Evolutionary conservation across 2,797 vertebrate genomes (phyloP).

Genomic region (Pseudochaenichthys georgianus): DNA sequence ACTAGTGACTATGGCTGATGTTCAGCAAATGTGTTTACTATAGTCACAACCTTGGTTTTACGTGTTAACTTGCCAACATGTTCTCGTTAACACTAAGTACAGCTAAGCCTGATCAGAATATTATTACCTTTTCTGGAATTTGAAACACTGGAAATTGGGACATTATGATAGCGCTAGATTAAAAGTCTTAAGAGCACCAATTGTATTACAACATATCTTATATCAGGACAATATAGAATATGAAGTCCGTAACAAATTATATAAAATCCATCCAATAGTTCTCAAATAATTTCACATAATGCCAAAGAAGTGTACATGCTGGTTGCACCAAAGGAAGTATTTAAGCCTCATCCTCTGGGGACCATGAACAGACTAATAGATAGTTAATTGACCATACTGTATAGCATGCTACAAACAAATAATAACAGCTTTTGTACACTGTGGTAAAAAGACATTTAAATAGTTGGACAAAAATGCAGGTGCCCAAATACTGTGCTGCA

Average conservation of each 20-base stretch:
- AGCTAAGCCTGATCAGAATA: not conserved
- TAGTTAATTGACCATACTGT: not conserved
- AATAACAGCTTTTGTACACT: not conserved
- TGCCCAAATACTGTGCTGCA: slow-evolving; percentile 5
- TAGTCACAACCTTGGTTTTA: not conserved
- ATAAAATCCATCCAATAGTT: slow-evolving; percentile 1
- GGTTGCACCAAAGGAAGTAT: not conserved
- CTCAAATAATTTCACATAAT: not conserved
- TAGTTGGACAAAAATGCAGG: not conserved
- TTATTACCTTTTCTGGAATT: not conserved
- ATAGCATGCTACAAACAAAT: not conserved
- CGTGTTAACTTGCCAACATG: not conserved
- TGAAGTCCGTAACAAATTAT: not conserved
- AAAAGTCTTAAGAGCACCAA: not conserved
- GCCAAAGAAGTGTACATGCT: not conserved
- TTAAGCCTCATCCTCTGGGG: not conserved
- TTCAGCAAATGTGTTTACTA: not conserved
- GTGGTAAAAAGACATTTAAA: slow-evolving; percentile 13
- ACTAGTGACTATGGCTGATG: not conserved
- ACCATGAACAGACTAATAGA: not conserved
- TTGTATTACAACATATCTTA: not conserved
- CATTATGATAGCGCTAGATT: not conserved
- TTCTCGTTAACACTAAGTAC: not conserved
- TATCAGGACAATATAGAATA: rapidly evolving
- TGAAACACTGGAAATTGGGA: not conserved